These are phyloP conservation scores for Sinodicranocentrus sp. DNA, from an alignment of 2,888 invertebrate species.

Conservation along the genomic window DNA sequence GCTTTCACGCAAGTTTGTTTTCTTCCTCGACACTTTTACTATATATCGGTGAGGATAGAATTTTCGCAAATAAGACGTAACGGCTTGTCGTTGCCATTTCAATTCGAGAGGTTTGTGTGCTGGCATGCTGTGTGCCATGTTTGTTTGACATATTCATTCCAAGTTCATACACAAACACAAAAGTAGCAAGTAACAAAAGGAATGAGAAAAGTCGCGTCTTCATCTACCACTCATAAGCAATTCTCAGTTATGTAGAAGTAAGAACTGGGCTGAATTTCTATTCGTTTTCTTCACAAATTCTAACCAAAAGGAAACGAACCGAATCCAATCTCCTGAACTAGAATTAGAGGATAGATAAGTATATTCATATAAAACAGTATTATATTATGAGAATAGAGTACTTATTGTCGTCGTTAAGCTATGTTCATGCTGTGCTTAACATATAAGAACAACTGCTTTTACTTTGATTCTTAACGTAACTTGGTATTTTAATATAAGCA, in stretches of 20 bases:
- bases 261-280: background rate
- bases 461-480: too few species aligned
- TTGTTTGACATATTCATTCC: slow-evolving; percentile 5
- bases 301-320: slow-evolving; percentile 14
- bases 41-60: too few species aligned
- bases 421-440: too few species aligned
- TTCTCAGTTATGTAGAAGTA: background rate
- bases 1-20: too few species aligned
- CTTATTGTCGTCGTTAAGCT: too few species aligned
- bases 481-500: too few species aligned
- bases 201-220: background rate
- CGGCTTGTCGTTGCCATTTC: too few species aligned
- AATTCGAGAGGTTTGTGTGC: background rate
- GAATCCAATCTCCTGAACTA: slow-evolving; percentile 1
- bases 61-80: too few species aligned
- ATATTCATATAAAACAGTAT: too few species aligned
- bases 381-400: too few species aligned
- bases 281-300: background rate
- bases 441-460: too few species aligned
- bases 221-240: background rate
- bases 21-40: too few species aligned
- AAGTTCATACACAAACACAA: slow-evolving; percentile 14
- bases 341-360: slow-evolving; percentile 6
- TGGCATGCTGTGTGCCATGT: background rate
- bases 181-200: slow-evolving; percentile 16